These are phyloP conservation scores for Rhagophthalmus giganteus DNA, from an alignment of 2,888 invertebrate genomes.

Conservation along the genomic window DNA sequence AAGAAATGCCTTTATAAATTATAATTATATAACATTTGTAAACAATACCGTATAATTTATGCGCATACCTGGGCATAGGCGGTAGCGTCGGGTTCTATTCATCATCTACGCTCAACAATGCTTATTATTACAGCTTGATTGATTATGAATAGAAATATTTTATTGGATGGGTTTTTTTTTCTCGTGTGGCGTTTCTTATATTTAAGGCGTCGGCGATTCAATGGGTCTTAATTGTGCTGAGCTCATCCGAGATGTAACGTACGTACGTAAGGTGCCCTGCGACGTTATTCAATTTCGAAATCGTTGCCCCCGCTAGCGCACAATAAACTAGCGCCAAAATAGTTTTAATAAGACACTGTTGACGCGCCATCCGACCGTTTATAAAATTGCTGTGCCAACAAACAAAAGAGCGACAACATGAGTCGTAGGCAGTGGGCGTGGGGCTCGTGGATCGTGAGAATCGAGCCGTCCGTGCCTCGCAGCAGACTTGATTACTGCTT, in stretches of 20 bases:
- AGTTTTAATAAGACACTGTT: too few species aligned
- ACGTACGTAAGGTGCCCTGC: too few species aligned
- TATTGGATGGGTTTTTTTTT: constrained; percentile 3
- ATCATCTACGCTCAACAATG: constrained; percentile 25
- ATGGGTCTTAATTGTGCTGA: constrained; percentile 15
- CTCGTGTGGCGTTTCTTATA: not conserved
- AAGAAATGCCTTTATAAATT: constrained; percentile 26
- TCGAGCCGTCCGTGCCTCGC: constrained; percentile 45
- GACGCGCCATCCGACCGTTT: too few species aligned
- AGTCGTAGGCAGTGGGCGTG: constrained; percentile 45
- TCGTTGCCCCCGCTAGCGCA: too few species aligned
- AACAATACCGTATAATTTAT: constrained; percentile 31
- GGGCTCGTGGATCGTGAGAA: constrained; percentile 55
- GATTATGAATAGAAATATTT: constrained; percentile 16
- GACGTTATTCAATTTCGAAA: too few species aligned
- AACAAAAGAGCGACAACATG: constrained; percentile 25
- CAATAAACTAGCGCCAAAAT: too few species aligned
- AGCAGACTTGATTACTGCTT: constrained; percentile 52
- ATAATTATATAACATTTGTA: constrained; percentile 34
- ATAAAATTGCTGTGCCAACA: constrained; percentile 24
- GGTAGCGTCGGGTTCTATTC: constrained; percentile 21
- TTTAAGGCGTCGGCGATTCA: constrained; percentile 2
- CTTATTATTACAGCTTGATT: constrained; percentile 16
- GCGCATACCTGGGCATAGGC: constrained; percentile 27
- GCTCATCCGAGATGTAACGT: too few species aligned